Evolutionary conservation across 2,888 invertebrate genomes (phyloP).

Genomic region (Zonitis immaculata): DNA sequence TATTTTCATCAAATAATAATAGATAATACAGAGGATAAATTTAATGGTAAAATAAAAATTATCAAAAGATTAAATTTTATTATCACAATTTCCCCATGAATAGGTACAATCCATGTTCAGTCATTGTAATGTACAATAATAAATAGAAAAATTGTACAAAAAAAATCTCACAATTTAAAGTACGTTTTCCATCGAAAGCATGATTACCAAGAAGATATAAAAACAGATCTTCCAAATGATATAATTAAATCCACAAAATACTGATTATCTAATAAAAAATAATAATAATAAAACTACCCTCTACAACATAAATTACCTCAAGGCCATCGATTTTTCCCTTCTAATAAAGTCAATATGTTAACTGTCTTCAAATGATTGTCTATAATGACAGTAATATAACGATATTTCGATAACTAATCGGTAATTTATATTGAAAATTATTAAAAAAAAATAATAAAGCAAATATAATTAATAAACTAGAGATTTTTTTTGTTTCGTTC

Average conservation of each 20-base stretch:
- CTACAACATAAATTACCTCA: too few relatives aligned
- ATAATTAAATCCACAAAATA: background rate
- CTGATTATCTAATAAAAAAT: background rate
- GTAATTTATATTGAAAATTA: too few relatives aligned
- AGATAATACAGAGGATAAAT: background rate
- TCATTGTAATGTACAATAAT: conserved; percentile 30
- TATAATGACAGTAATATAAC: too few relatives aligned
- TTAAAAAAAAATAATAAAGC: too few relatives aligned
- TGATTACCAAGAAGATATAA: background rate
- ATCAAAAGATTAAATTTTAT: conserved; percentile 13
- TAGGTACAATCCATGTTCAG: conserved; percentile 22
- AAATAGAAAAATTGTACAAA: conserved; percentile 28
- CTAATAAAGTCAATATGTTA: too few relatives aligned
- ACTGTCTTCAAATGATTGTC: too few relatives aligned
- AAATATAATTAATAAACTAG: too few relatives aligned
- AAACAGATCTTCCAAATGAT: background rate
- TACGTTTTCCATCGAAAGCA: background rate
- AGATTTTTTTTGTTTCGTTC: background rate
- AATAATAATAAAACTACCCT: too few relatives aligned
- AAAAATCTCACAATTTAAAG: background rate
- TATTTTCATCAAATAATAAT: background rate
- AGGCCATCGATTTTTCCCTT: too few relatives aligned
- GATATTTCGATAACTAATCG: too few relatives aligned
- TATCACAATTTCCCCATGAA: conserved; percentile 20
- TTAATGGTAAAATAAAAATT: background rate